Evolutionary conservation across 2,888 invertebrate genomes (phyloP).

Genomic region (Tetragnatha montana): DNA sequence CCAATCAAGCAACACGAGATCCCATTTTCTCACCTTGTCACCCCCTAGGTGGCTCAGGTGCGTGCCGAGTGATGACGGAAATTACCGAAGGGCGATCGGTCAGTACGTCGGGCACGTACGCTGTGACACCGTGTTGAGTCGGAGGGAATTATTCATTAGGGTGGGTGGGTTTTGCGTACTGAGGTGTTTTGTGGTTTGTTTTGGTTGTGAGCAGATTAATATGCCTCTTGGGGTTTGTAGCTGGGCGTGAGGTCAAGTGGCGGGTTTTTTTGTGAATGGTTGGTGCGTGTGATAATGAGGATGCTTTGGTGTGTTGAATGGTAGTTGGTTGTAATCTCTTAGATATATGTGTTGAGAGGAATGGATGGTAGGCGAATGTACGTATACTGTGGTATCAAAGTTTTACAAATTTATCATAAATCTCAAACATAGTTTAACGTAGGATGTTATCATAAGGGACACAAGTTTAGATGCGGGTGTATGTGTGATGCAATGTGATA

Average conservation of each 20-base stretch:
- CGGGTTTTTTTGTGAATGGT: no score
- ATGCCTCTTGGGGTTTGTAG: neutral
- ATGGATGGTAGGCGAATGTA: no score
- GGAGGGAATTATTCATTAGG: slow-evolving; percentile 53
- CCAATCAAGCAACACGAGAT: slow-evolving; percentile 44
- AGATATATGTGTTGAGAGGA: no score
- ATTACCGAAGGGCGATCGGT: slow-evolving; percentile 24
- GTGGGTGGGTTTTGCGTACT: slow-evolving; percentile 17
- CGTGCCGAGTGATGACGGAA: slow-evolving; percentile 56
- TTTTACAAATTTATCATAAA: no score
- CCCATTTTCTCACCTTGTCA: slow-evolving; percentile 45
- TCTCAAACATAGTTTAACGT: no score
- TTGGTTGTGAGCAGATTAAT: neutral
- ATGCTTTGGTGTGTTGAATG: no score
- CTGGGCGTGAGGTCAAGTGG: neutral
- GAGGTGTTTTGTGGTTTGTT: neutral
- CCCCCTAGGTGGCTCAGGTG: neutral
- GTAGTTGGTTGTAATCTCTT: no score
- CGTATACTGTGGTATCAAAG: no score
- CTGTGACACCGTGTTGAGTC: slow-evolving; percentile 17
- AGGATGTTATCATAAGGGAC: no score
- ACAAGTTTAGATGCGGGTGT: no score
- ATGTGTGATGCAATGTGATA: no score
- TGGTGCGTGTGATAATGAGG: no score
- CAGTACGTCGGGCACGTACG: slow-evolving; percentile 35